Evolutionary conservation across 2,113 vertebrate genomes (phyloP), one percentile per base, ranked within the genome.

Genomic region (Salvator merianae): DNA sequence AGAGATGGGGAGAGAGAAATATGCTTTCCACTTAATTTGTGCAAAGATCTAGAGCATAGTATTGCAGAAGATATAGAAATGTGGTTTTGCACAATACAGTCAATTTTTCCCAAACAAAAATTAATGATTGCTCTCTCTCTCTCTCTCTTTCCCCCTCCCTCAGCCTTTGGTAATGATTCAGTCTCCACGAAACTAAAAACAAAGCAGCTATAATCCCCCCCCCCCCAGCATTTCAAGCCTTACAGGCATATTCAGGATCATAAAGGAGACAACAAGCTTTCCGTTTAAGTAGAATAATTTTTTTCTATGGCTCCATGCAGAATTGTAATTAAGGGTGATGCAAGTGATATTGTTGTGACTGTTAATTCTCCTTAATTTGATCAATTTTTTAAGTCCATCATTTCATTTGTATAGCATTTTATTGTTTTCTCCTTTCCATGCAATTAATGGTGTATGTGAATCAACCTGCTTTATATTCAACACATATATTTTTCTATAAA

Each of bases 351-450:
- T 84, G 74, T 79, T 92, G 88, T 90, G 91, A 80, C 84, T 88
- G 73, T 86, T 93, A 91, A 92, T 92, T 82, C 81, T 62, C 66
- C 26, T 70, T 63, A 90, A 92, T 91, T 88, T 83, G 82, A 84
- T 91, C 85, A 50, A 50, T 81, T 90, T 84, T 2, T n/a, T n/a
- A n/a, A n/a, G 1, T 68, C 84, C 85, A 86, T 87, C 90, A 90
- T 72, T 90, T 73, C 6, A 71, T 65, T 91, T 94, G 66, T 3
- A 76, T 89, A 68, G 84, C 87, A 62, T 91, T 89, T 82, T 69
- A 32, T 69, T 69, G 65, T 84, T 88, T 92, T 88, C 77, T 43
- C 84, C 10, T 69, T 93, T 68, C 30, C 82, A 69, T 84, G 90
- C 65, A 84, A 79, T 79, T 88, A 93, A 85, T 86, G 1, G 84